Evolutionary conservation across 1,140 invertebrate genomes (phyloP), one percentile per base, ranked within the genome.

Genomic region (Tribolium castaneum): DNA sequence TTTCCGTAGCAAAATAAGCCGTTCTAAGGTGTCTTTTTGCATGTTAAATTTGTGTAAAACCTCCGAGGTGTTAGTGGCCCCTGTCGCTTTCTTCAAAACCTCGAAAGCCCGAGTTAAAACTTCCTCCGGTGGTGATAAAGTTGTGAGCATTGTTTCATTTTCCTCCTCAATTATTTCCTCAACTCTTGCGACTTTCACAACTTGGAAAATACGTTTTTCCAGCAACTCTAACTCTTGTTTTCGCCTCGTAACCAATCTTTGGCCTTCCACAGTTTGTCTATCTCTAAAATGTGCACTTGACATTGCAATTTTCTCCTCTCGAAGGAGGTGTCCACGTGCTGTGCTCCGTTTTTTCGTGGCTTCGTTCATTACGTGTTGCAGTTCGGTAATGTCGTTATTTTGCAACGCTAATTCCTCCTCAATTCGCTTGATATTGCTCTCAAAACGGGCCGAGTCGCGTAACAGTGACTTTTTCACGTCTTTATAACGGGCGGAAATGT

Each of bases 401-500:
- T 95, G 94, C 34, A 91, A 90, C 13, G 87, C 87, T 0, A 95
- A 86, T 12, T 90, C 88, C 0, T 92, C 89, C 83, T 94, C 92
- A 13, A 94, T 86, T 45, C 90, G 90, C n/a, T 89, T 86, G 1
- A 95, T 86, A 45, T 91, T 92, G 6, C 92, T 93, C 80, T 94
- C 93, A 79, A 94, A 95, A 56, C 91, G 90, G 1, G 92, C 90
- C 0, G 92, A 90, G 82, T 94, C 93, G 54, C 90, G 90, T 82
- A 92, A 89, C 0, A 95, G 83, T n/a, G 91, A 92, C 75, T 90
- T 89, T 80, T 91, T 87, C n/a, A 95, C 94, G 5, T 90, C 91
- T 54, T 87, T 87, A 80, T 95, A 95, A 83, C 94, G 95, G 85
- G 93, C 93, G 76, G 91, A 90, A 0, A 95, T 90, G 75, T 94